Evolutionary conservation across 2,888 invertebrate genomes (phyloP).

Genomic region (Spicauda simplicius): DNA sequence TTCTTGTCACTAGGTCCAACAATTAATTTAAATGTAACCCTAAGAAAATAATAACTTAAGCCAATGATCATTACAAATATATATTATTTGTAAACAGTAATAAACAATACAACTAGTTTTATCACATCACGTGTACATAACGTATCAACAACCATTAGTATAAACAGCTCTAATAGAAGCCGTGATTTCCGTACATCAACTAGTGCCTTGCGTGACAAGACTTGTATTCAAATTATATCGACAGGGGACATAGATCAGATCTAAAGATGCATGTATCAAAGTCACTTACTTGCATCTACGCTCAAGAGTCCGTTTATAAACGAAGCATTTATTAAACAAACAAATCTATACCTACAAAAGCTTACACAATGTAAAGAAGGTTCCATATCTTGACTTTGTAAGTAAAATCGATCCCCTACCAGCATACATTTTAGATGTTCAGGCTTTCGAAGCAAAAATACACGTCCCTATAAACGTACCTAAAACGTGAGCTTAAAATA

Average conservation of each 20-base stretch:
- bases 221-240: background rate
- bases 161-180: background rate
- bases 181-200: slow-evolving; percentile 1
- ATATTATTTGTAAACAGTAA: too few species aligned
- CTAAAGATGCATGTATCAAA: background rate
- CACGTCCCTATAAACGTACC: background rate
- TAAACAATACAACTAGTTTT: too few species aligned
- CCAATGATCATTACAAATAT: too few species aligned
- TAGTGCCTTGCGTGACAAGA: background rate
- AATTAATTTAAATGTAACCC: too few species aligned
- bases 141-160: background rate
- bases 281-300: slow-evolving; percentile 1
- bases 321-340: background rate
- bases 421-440: background rate
- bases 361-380: too few species aligned
- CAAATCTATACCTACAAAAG: background rate
- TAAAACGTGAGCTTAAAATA: slow-evolving; percentile 1
- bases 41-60: too few species aligned
- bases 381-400: background rate
- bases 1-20: too few species aligned
- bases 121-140: background rate
- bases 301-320: slow-evolving; percentile 1
- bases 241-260: background rate
- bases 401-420: background rate
- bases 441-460: background rate